Evolutionary conservation across 2,797 vertebrate species (phyloP).

Genomic region (Ispidina picta): DNA sequence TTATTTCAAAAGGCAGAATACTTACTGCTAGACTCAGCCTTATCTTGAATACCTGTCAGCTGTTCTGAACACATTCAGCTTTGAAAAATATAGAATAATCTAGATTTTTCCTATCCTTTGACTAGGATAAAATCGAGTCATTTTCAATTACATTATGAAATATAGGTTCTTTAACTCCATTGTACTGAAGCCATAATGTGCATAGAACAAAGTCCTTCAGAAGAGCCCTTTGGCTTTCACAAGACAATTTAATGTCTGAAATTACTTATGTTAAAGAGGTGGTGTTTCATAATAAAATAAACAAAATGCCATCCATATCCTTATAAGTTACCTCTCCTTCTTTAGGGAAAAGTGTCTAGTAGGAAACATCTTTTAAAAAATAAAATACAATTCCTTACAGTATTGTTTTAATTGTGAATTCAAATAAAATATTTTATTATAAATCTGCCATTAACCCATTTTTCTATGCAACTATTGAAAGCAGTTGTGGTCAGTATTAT

Average conservation of each 20-base stretch:
- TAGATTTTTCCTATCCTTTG: background rate
- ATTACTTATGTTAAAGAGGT: background rate
- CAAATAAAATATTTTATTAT: background rate
- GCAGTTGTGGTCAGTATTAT: background rate
- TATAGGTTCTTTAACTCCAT: background rate
- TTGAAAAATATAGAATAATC: background rate
- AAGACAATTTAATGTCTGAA: background rate
- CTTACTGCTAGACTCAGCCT: background rate
- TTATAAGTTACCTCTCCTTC: background rate
- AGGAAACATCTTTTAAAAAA: background rate
- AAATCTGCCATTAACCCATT: background rate
- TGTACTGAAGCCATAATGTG: background rate
- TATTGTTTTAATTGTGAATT: background rate
- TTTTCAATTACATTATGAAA: slow-evolving; percentile 15
- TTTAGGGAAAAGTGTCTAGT: background rate
- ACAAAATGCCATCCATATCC: background rate
- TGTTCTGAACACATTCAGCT: background rate
- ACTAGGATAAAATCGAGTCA: background rate
- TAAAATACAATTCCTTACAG: background rate
- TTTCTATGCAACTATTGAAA: background rate
- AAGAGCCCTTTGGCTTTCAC: background rate
- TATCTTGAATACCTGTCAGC: background rate
- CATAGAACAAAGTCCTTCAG: background rate
- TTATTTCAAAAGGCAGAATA: background rate
- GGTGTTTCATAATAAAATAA: background rate